Conservation (phyloP, 2,797 vertebrate genomes). For the Brachyrhaphis roseni region DNA sequence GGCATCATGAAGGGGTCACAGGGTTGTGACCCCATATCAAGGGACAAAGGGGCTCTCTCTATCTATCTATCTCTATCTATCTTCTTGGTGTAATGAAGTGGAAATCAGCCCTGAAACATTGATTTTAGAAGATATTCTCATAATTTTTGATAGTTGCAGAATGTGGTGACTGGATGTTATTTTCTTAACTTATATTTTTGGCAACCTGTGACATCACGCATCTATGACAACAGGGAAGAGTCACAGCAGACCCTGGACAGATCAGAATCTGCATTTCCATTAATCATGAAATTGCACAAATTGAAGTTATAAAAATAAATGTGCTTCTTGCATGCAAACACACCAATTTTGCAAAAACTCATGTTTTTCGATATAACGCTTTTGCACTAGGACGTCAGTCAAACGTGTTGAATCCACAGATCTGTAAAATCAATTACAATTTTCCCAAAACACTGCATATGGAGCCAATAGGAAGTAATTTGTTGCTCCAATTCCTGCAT, state of each 20-base stretch:
- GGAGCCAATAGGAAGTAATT: no score
- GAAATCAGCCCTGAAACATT: slow-evolving; percentile 57
- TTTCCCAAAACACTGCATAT: no score
- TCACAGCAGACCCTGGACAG: neutral
- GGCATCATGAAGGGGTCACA: slow-evolving; percentile 50
- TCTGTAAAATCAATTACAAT: no score
- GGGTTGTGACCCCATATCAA: slow-evolving; percentile 61
- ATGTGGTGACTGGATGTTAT: neutral
- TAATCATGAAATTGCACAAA: neutral
- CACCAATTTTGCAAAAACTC: no score
- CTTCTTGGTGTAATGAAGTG: slow-evolving; percentile 71
- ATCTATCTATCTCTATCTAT: slow-evolving; percentile 67
- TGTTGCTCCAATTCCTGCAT: no score
- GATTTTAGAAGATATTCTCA: slow-evolving; percentile 23
- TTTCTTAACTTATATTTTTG: neutral
- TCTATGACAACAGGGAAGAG: neutral
- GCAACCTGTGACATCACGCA: neutral
- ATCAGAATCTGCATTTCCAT: neutral
- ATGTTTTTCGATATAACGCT: no score
- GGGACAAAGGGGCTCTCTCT: slow-evolving; percentile 85
- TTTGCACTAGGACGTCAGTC: no score
- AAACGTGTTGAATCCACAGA: no score
- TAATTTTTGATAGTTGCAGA: slow-evolving; percentile 17
- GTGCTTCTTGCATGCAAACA: no score
- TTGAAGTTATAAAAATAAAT: no score